Evolutionary conservation across 2,888 invertebrate species (phyloP), one percentile per base, ranked within the genome.

Genomic region (Microplitis manilae): DNA sequence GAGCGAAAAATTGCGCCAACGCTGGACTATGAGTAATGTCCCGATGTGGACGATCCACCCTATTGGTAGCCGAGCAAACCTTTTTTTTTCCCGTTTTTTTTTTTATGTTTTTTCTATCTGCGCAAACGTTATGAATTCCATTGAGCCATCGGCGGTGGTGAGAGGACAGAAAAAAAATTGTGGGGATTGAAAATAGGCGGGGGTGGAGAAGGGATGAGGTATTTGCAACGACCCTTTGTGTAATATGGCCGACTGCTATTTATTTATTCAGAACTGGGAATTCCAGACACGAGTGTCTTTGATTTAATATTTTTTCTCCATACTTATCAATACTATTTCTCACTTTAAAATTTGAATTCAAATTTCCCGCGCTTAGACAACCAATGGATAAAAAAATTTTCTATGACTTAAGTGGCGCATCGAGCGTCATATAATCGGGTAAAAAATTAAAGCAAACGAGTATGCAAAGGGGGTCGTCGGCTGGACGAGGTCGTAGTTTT

Each of bases 1-100:
- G 90, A 89, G 91, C 88, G 90, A 91, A 91, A 91, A 91, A 91
- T 91, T 91, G 91, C 91, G 90, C 91, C 90, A 90, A 90, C 90
- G 90, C 91, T 90, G 90, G 90, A 90, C 90, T 89, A 91, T 91
- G 91, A 91, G 90, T 91, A 91, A 91, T 91, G 91, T 90, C 89
- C 90, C 89, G 88, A 88, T 90, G 88, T 90, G 89, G 83, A 84
- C 73, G 30, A 67, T 65, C 73, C 73, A 73, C 67, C 41, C 65
- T 73, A 64, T 73, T 15, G 41, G 41, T 73, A 65, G 64, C 39
- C 40, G 7, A 9, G 39, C 61, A 77, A 73, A 69, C 72, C 74
- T 60, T 68, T 50, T 41, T 41, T 17, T 50, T 50, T 5, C 68
- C 64, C 30, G 39, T 71, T 64, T 20, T 67, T 76, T 77, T 6